Percentiles rank a stretch among this genome's conserved stretches.
Conservation (phyloP, 2,113 vertebrate genomes). For the Trogon surrucura region DNA sequence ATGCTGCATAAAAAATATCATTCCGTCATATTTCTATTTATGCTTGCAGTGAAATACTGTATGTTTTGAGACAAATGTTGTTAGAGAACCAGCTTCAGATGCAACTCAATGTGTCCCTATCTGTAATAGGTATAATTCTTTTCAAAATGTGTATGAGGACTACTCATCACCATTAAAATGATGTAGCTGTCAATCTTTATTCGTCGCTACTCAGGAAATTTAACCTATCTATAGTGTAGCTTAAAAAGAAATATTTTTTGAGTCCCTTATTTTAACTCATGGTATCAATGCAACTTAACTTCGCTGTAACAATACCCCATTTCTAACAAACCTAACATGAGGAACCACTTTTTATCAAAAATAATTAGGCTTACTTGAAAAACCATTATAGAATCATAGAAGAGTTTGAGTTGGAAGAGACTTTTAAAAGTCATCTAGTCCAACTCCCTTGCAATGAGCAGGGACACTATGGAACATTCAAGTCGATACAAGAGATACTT, state of each 20-base stretch:
- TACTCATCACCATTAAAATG: background rate
- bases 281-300: background rate
- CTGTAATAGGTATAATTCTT: background rate
- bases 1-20: background rate
- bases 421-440: background rate
- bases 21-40: background rate
- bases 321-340: background rate
- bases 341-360: background rate
- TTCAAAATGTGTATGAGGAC: background rate
- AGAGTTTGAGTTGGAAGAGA: background rate
- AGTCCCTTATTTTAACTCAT: background rate
- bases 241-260: background rate
- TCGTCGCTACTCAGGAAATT: background rate
- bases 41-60: background rate
- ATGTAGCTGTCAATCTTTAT: background rate
- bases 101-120: background rate
- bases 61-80: background rate
- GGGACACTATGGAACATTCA: background rate
- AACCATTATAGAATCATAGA: background rate
- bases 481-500: background rate
- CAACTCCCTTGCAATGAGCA: background rate
- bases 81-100: background rate
- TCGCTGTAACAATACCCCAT: background rate
- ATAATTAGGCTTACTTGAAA: background rate
- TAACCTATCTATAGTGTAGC: background rate